Percentiles rank a stretch among this genome's conserved stretches.
Conservation (phyloP, 2,113 vertebrate genomes). For the Isichthys henryi region DNA sequence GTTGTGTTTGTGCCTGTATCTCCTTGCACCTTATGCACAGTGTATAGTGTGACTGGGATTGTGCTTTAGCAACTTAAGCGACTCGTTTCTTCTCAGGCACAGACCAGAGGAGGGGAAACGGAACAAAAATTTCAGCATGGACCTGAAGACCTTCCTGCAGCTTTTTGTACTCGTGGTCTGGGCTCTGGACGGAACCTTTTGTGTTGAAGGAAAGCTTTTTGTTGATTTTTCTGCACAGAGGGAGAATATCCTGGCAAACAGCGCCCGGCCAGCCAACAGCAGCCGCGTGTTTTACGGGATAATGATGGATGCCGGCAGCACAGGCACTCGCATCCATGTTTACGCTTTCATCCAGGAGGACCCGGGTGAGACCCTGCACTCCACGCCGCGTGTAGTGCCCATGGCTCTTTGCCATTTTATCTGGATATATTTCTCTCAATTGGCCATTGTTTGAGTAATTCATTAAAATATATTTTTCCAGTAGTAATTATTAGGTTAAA, state of each 20-base stretch:
- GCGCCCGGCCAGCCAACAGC: constrained; percentile 66
- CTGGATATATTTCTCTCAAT: background rate
- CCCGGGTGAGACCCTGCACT: constrained; percentile 56
- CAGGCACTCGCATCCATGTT: constrained; percentile 89
- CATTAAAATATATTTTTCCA: background rate
- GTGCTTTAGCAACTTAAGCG: background rate
- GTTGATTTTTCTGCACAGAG: constrained; percentile 52
- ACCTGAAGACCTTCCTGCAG: constrained; percentile 25
- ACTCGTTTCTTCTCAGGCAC: background rate
- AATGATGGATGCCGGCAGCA: constrained; percentile 97
- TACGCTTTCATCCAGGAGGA: constrained; percentile 80
- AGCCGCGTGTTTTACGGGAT: constrained; percentile 79
- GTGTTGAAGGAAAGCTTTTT: constrained; percentile 39
- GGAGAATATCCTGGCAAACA: constrained; percentile 60
- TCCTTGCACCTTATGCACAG: background rate
- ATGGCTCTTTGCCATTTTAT: background rate
- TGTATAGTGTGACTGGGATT: constrained; percentile 19
- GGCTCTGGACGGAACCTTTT: constrained; percentile 28
- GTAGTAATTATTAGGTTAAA: background rate
- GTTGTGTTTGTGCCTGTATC: background rate
- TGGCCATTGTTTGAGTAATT: background rate
- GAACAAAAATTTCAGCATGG: constrained; percentile 35
- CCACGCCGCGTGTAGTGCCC: too few relatives aligned
- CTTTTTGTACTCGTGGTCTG: constrained; percentile 41
- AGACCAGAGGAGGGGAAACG: background rate